These are phyloP conservation scores for Tinamus major DNA, from an alignment of 2,797 vertebrate species.

Conservation along the genomic window DNA sequence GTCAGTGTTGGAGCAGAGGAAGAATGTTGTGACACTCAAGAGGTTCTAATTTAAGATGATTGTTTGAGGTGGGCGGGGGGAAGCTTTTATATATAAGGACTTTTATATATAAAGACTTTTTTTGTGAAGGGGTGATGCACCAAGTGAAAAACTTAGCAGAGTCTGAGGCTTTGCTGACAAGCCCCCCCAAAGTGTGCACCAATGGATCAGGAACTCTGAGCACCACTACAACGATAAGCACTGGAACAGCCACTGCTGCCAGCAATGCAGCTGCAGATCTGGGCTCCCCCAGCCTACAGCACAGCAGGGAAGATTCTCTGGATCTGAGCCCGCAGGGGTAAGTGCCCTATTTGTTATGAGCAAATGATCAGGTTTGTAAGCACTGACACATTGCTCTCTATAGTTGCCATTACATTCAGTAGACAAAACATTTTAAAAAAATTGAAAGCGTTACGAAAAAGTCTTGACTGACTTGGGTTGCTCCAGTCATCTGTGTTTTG, in stretches of 20 bases:
- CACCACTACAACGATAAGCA: conserved; percentile 90
- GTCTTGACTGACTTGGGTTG: neutral
- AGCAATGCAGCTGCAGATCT: conserved; percentile 90
- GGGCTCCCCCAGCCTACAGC: conserved; percentile 96
- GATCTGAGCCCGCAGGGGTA: conserved; percentile 98
- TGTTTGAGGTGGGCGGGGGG: too few species aligned
- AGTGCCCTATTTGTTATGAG: neutral
- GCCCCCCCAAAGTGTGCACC: conserved; percentile 94
- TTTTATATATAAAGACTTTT: neutral
- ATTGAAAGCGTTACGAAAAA: neutral
- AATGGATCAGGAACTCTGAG: conserved; percentile 92
- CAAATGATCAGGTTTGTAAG: neutral
- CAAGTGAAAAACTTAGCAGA: conserved; percentile 98
- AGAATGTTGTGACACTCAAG: neutral
- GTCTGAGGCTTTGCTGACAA: conserved; percentile 94
- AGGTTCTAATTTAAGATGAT: neutral
- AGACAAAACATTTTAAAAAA: neutral
- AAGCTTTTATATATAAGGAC: neutral
- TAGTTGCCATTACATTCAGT: neutral
- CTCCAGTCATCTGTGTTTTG: neutral
- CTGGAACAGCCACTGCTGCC: conserved; percentile 89
- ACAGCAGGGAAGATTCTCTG: conserved; percentile 97
- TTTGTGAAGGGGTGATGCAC: conserved; percentile 94
- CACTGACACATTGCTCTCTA: neutral
- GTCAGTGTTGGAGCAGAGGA: neutral